phyloP scores from a whole-genome alignment of 2,888 invertebrate genomes.

The Cylindroiulus punctatus region DNA sequence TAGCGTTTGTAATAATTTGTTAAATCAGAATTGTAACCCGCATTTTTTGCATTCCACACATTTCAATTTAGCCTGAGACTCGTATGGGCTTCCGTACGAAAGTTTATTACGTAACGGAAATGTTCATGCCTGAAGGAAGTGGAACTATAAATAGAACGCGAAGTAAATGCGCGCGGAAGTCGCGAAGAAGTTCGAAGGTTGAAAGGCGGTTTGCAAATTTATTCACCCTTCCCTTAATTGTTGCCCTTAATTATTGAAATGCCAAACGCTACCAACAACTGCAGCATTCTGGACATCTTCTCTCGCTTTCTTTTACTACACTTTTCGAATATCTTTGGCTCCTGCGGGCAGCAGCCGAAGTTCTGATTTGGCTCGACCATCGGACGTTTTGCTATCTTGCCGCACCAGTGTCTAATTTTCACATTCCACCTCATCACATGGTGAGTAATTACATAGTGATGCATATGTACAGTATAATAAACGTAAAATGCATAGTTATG shows the following conservation, averaged over 20 bases:
- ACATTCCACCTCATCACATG: constrained; percentile 91
- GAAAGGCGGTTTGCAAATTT: too few species aligned
- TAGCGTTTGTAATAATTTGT: too few species aligned
- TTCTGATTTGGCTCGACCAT: constrained; percentile 75
- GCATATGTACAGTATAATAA: too few species aligned
- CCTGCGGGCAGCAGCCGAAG: constrained; percentile 82
- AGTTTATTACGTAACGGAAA: too few species aligned
- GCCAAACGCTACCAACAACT: constrained; percentile 77
- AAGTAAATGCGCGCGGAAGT: neutral
- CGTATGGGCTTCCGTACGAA: too few species aligned
- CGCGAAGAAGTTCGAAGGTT: neutral
- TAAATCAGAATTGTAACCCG: too few species aligned
- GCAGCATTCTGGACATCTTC: constrained; percentile 69
- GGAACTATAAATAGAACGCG: neutral
- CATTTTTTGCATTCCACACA: too few species aligned
- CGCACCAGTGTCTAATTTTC: constrained; percentile 99
- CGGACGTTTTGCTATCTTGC: constrained; percentile 90
- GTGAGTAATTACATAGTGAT: constrained; percentile 67
- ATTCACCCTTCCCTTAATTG: constrained; percentile 71
- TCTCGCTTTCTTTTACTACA: constrained; percentile 80
- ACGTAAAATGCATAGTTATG: too few species aligned
- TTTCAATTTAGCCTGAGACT: too few species aligned
- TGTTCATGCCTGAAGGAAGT: too few species aligned
- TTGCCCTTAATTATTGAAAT: too few species aligned
- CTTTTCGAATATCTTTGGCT: constrained; percentile 94